A percentile compares a stretch with the other conserved stretches of the same genome.
Evolutionary conservation across 2,797 vertebrate genomes (phyloP).

Genomic region (Myoxocephalus aenaeus): DNA sequence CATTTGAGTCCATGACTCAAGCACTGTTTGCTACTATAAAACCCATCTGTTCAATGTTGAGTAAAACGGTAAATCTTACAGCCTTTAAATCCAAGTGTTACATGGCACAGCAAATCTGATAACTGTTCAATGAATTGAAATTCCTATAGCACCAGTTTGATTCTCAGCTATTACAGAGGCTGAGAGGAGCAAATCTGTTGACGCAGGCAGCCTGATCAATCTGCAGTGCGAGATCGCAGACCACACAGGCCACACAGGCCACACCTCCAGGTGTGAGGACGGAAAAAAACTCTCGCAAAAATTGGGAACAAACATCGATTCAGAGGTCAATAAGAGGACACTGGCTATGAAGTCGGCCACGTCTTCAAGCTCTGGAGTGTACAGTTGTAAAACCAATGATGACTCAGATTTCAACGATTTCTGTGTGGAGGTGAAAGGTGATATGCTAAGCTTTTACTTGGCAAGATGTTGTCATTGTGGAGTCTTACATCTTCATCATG

Average conservation of each 20-base stretch:
- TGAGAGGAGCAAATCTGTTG: constrained; percentile 79
- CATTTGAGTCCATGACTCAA: background rate
- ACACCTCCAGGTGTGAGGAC: constrained; percentile 86
- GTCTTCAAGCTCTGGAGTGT: constrained; percentile 84
- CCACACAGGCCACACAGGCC: constrained; percentile 72
- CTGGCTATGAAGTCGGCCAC: constrained; percentile 81
- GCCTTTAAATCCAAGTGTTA: constrained; percentile 14
- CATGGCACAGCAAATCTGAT: constrained; percentile 21
- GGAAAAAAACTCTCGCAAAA: constrained; percentile 83
- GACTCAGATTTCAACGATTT: constrained; percentile 83
- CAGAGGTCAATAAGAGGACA: constrained; percentile 80
- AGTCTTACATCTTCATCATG: constrained; percentile 64
- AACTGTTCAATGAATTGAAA: constrained; percentile 75
- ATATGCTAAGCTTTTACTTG: constrained; percentile 80
- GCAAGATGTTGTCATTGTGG: constrained; percentile 44
- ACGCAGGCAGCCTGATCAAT: constrained; percentile 82
- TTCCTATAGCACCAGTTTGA: constrained; percentile 83
- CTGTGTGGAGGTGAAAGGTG: constrained; percentile 90
- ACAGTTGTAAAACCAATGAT: constrained; percentile 81
- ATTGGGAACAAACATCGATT: constrained; percentile 82
- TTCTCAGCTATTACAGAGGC: constrained; percentile 86
- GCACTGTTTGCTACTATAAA: constrained; percentile 2
- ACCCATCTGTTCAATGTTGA: background rate
- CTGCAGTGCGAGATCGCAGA: constrained; percentile 87
- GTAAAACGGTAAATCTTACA: background rate